Base-by-base conservation (phyloP, 1,140 invertebrate genomes). In the Eupristina koningsbergeri region DNA sequence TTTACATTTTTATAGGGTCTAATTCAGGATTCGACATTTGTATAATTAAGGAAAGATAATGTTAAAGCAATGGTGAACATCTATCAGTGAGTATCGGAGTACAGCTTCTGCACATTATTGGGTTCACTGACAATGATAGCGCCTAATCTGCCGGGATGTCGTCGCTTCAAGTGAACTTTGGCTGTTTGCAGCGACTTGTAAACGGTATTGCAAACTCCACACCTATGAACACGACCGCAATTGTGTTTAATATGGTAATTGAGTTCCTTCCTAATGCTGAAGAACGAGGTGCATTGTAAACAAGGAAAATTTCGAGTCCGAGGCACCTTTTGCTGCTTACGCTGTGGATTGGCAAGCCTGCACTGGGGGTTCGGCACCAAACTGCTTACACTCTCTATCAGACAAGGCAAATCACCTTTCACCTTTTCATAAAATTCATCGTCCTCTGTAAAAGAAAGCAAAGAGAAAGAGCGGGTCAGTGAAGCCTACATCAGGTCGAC, bases 141-240 rank as follows among this genome's bases (percentile, higher is more conserved):
- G 9, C 81, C 83, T 6, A 3, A 22, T n/a, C 47, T 53, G 3
- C 47, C 63, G 9, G 88, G 87, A 74, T 88, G 89, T 22, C 86
- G 81, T 29, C 87, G 87, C 45, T 87, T 88, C 67, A 89, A 90
- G 63, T 91, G 90, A 22, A 88, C 63, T 73, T 89, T 88, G 36
- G 89, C 87, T 36, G 89, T 87, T 58, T 90, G 89, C 29, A 90
- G 69, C 8, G 89, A 85, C 71, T 89, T 89, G 80, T 88, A 89
- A 11, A 87, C 86, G 22, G 86, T 85, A 9, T 86, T 86, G 77
- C 90, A 91, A 67, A 87, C 87, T n/a, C 87, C 88, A 81, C 92
- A 93, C 75, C 86, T 87, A 15, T 88, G 87, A 13, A 88, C 80
- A 67, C 88, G 88, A 15, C 89, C 89, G 84, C 88, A 91, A 81